Evolutionary conservation across 92 coral and sea anemone species (phyloP).

Genomic region (Heteractis magnifica): DNA sequence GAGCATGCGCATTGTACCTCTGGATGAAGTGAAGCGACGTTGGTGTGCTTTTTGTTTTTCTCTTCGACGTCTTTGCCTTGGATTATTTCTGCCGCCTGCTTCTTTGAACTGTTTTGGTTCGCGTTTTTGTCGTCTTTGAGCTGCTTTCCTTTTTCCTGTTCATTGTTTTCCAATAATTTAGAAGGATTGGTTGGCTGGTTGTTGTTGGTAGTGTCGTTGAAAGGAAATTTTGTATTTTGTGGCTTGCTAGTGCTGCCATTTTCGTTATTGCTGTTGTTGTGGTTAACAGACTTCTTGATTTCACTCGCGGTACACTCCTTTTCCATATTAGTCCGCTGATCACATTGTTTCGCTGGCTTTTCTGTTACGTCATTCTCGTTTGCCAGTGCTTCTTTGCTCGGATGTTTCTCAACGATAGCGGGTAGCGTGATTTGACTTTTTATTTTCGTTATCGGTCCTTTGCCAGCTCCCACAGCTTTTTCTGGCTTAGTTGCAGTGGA

Average conservation of each 20-base stretch:
- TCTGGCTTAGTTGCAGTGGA: not conserved
- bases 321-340: not conserved
- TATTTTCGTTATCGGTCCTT: too few relatives aligned
- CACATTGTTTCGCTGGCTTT: not conserved
- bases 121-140: conserved; percentile 9
- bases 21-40: conserved; percentile 9
- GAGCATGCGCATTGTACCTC: conserved; percentile 28
- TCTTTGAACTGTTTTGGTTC: not conserved
- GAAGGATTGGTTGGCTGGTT: not conserved
- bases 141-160: conserved; percentile 7
- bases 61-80: not conserved
- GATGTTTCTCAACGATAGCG: not conserved
- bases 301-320: not conserved
- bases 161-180: not conserved
- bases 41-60: not conserved
- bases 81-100: not conserved
- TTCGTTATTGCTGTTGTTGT: not conserved
- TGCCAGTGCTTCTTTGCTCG: not conserved
- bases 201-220: not conserved
- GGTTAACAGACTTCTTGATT: not conserved
- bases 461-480: not conserved
- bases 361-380: not conserved
- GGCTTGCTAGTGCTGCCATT: not conserved
- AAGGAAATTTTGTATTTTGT: not conserved
- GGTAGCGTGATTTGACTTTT: not conserved